Evolutionary conservation across 2,888 invertebrate genomes (phyloP).

Genomic region (Anaspis maculata): DNA sequence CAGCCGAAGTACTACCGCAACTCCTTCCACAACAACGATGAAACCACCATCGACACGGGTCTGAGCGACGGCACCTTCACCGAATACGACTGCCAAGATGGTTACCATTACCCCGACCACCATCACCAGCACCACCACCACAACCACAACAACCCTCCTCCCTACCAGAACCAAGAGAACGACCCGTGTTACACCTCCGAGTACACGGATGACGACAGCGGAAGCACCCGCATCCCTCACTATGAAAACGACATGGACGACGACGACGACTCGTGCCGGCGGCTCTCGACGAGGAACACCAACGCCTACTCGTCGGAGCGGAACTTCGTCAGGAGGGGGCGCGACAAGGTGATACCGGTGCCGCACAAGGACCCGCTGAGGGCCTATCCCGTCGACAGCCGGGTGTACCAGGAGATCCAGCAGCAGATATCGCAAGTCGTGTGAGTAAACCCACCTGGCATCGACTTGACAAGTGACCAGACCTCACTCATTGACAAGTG

Average conservation of each 20-base stretch:
- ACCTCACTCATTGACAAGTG: no score
- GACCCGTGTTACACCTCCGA: no score
- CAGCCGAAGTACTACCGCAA: conserved; percentile 13
- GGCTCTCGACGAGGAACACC: conserved; percentile 26
- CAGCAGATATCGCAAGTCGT: no score
- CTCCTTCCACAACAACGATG: conserved; percentile 14
- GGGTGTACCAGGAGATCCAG: no score
- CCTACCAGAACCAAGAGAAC: no score
- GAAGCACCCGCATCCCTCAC: conserved; percentile 30
- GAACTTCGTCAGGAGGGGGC: conserved; percentile 11
- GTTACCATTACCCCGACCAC: conserved; percentile 31
- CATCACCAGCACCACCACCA: no score
- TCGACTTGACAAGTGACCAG: no score
- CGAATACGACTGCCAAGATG: conserved; percentile 32
- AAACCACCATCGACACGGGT: conserved; percentile 30
- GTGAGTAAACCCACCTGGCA: no score
- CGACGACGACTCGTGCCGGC: conserved; percentile 26
- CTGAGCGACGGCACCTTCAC: conserved; percentile 34
- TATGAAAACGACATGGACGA: conserved; percentile 31
- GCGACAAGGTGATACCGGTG: conserved; percentile 11
- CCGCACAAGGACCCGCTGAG: conserved; percentile 21
- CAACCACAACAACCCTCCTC: no score
- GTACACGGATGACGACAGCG: no score
- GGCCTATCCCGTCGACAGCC: conserved; percentile 23
- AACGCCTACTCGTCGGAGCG: conserved; percentile 19